These are phyloP conservation scores for Pammene fasciana DNA, from an alignment of 2,888 invertebrate genomes.

Conservation along the genomic window DNA sequence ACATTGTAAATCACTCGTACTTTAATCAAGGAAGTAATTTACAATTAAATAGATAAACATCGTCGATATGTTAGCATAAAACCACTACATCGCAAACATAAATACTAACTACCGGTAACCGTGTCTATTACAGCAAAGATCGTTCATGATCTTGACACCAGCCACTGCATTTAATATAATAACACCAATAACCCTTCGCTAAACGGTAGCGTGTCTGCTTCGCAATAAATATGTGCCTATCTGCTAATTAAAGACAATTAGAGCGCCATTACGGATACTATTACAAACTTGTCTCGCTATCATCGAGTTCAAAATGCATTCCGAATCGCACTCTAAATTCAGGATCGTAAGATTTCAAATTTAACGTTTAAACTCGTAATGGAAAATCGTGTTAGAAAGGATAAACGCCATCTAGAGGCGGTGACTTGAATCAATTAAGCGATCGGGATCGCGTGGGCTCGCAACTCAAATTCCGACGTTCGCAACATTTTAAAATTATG, in stretches of 20 bases:
- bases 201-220: conserved; percentile 51
- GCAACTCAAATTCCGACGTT: conserved; percentile 59
- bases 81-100: conserved; percentile 29
- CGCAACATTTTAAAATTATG: conserved; percentile 62
- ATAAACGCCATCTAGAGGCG: conserved; percentile 54
- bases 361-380: conserved; percentile 8
- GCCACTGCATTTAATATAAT: conserved; percentile 47
- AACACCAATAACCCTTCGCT: conserved; percentile 44
- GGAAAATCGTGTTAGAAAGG: conserved; percentile 40
- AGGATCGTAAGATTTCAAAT: conserved; percentile 6
- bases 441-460: conserved; percentile 49
- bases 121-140: conserved; percentile 42
- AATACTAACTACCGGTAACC: conserved; percentile 34
- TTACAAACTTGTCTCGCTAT: conserved; percentile 45
- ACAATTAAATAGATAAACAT: conserved; percentile 41
- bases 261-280: conserved; percentile 52
- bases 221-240: conserved; percentile 54
- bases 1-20: conserved; percentile 27
- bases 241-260: conserved; percentile 56
- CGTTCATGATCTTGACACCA: conserved; percentile 49
- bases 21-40: conserved; percentile 44
- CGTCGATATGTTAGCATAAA: conserved; percentile 29
- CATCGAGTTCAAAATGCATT: conserved; percentile 25
- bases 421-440: conserved; percentile 57
- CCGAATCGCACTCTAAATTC: conserved; percentile 15